A percentile compares a stretch with the other conserved stretches of the same genome.
phyloP scores from a whole-genome alignment of 2,888 invertebrate genomes.

The Macrophya alboannulata region DNA sequence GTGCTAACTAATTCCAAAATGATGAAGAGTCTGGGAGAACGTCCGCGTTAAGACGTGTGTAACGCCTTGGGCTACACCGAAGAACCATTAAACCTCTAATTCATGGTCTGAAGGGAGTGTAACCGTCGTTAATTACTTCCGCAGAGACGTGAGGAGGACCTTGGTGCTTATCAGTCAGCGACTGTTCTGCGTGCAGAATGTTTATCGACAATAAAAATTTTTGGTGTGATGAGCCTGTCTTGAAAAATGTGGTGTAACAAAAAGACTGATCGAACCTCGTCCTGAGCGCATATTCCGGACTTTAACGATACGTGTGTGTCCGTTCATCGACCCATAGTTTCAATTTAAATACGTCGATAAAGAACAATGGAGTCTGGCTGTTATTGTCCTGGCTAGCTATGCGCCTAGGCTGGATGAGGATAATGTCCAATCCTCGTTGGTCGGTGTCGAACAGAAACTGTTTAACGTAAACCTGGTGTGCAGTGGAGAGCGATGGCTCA shows the following conservation, averaged over 20 bases:
- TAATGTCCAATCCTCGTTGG: slow-evolving; percentile 20
- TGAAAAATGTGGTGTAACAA: background rate
- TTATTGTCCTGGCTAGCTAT: slow-evolving; percentile 2
- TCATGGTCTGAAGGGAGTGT: background rate
- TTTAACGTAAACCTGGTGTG: slow-evolving; percentile 12
- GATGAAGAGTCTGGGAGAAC: background rate
- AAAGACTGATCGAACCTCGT: no score
- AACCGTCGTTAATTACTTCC: background rate
- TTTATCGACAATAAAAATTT: no score
- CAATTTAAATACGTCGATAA: slow-evolving; percentile 29
- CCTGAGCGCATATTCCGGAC: background rate
- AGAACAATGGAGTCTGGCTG: slow-evolving; percentile 51
- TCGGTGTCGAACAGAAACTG: slow-evolving; percentile 33
- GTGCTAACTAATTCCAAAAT: background rate
- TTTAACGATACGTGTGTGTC: background rate
- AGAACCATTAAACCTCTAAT: background rate
- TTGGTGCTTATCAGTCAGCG: background rate
- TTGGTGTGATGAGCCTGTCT: background rate
- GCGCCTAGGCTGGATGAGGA: background rate
- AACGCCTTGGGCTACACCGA: background rate
- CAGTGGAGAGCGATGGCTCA: background rate
- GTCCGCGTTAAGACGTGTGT: background rate
- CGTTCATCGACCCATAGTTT: slow-evolving; percentile 39
- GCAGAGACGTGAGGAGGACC: background rate
- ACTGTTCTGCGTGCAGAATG: background rate